These are phyloP conservation scores for Gymnocypris eckloni DNA, from an alignment of 2,797 vertebrate species.

Conservation along the genomic window DNA sequence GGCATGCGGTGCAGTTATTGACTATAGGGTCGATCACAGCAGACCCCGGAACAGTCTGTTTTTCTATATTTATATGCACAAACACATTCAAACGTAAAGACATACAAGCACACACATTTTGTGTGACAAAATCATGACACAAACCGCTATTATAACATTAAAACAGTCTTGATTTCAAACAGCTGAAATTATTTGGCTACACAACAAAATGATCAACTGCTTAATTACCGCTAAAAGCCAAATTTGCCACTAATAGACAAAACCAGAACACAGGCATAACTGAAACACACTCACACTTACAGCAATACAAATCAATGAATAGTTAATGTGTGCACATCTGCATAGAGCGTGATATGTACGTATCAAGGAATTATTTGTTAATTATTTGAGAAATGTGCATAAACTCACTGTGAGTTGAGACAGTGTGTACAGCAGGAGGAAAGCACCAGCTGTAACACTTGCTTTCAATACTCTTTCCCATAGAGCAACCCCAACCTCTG, in stretches of 20 bases:
- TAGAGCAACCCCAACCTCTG: constrained; percentile 65
- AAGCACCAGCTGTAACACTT: constrained; percentile 72
- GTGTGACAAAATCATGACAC: neutral
- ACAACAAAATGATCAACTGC: neutral
- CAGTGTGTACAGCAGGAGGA: constrained; percentile 74
- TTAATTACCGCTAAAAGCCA: neutral
- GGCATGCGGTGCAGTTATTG: constrained; percentile 19
- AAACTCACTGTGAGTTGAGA: constrained; percentile 78
- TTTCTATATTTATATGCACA: constrained; percentile 17
- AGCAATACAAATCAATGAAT: neutral
- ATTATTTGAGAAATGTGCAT: constrained; percentile 27
- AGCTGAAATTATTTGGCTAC: neutral
- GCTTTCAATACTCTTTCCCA: constrained; percentile 78
- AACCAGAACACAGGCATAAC: neutral
- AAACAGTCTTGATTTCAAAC: neutral
- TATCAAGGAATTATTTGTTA: neutral
- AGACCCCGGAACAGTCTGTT: constrained; percentile 26
- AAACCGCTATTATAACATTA: neutral
- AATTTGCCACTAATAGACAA: neutral
- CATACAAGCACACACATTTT: neutral
- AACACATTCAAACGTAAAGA: constrained; percentile 4
- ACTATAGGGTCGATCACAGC: constrained; percentile 35
- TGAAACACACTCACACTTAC: neutral
- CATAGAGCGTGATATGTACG: neutral
- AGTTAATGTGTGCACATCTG: neutral